Percentiles rank a stretch among this genome's conserved stretches.
Conservation (phyloP, 2,113 vertebrate species). For the Pedionomus torquatus region DNA sequence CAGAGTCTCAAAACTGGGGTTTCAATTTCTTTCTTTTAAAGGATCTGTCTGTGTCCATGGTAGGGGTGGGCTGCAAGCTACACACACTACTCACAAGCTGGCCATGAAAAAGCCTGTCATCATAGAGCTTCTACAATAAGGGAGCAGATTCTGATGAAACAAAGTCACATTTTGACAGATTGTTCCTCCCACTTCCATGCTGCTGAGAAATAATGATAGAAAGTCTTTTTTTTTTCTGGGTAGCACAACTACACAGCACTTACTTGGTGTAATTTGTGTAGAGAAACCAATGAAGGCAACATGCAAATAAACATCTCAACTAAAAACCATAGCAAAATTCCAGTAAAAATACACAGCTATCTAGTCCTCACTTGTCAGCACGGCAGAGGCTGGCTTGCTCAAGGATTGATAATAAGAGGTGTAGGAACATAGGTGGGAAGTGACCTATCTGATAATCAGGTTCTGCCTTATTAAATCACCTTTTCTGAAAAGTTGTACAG, state of each 20-base stretch:
- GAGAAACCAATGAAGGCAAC: background rate
- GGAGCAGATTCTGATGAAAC: background rate
- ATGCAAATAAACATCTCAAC: background rate
- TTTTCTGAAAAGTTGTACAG: background rate
- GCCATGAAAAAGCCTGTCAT: background rate
- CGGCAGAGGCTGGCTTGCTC: background rate
- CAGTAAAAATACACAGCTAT: background rate
- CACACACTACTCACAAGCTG: background rate
- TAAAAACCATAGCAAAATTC: background rate
- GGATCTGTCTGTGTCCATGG: background rate
- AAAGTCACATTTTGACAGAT: background rate
- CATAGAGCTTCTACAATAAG: background rate
- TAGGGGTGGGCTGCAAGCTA: background rate
- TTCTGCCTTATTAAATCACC: background rate
- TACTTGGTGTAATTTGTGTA: background rate
- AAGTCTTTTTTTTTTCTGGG: background rate
- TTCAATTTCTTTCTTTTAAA: background rate
- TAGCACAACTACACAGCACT: background rate
- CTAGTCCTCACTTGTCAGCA: background rate
- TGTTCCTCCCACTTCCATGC: background rate
- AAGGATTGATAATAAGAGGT: background rate
- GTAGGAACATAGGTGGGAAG: background rate
- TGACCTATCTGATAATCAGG: background rate
- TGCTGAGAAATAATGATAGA: background rate
- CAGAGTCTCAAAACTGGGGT: background rate